Conservation (phyloP, 2,113 vertebrate species). For the Fukomys damarensis region DNA sequence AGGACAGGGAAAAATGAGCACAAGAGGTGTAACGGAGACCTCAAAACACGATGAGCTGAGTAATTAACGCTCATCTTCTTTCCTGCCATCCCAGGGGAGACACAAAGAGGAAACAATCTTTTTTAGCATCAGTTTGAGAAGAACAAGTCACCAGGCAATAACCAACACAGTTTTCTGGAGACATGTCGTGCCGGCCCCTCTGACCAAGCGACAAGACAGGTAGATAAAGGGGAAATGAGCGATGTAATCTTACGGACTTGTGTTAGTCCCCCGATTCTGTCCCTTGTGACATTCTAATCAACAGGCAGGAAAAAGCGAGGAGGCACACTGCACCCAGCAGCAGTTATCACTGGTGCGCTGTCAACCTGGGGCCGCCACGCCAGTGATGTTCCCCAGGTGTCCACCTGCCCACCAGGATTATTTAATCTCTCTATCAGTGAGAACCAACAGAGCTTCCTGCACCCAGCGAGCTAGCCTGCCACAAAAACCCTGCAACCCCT, state of each 20-base stretch:
- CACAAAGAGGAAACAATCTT: background rate
- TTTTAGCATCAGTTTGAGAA: background rate
- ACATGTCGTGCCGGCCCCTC: background rate
- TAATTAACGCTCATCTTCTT: background rate
- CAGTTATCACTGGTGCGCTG: background rate
- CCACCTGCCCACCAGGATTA: conserved; percentile 40
- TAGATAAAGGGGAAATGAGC: conserved; percentile 49
- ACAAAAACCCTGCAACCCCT: conserved; percentile 26
- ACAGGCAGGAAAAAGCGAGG: background rate
- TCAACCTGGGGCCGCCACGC: conserved; percentile 9
- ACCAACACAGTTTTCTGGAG: conserved; percentile 8
- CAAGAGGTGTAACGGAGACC: background rate
- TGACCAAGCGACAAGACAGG: background rate
- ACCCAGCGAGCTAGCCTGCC: background rate
- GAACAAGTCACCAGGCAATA: conserved; percentile 58
- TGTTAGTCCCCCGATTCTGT: background rate
- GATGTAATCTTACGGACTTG: conserved; percentile 31
- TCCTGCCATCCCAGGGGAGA: background rate
- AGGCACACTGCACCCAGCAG: conserved; percentile 14
- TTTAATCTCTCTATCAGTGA: conserved; percentile 58
- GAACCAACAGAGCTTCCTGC: conserved; percentile 38
- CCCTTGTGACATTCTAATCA: conserved; percentile 35
- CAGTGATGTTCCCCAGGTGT: conserved; percentile 48
- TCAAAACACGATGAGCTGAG: background rate
- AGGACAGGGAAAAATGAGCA: background rate